These are phyloP conservation scores for Polia nebulosa DNA, from an alignment of 2,888 invertebrate species.

Conservation along the genomic window DNA sequence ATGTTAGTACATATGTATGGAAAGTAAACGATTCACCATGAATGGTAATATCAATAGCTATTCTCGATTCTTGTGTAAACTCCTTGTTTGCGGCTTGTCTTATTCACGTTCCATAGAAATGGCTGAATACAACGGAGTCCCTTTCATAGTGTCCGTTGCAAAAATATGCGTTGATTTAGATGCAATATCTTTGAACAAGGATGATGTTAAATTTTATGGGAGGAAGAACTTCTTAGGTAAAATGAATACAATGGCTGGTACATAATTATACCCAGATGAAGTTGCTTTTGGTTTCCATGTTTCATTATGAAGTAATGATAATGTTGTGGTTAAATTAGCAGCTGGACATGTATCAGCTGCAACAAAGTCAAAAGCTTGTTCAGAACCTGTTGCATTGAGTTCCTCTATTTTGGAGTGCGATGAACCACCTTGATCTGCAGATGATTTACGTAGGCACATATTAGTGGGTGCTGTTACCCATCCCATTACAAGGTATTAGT, in stretches of 20 bases:
- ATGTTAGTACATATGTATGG: conserved; percentile 36
- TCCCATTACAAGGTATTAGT: conserved; percentile 40
- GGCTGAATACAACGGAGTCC: conserved; percentile 51
- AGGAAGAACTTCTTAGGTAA: conserved; percentile 15
- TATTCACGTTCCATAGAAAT: conserved; percentile 64
- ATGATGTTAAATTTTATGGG: conserved; percentile 45
- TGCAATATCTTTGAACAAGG: conserved; percentile 52
- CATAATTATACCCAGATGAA: background rate
- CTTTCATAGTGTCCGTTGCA: conserved; percentile 62
- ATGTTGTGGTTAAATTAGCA: background rate
- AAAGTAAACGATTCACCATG: conserved; percentile 59
- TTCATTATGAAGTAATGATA: background rate
- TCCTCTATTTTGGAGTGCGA: conserved; percentile 9
- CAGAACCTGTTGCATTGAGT: background rate
- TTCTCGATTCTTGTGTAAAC: conserved; percentile 66
- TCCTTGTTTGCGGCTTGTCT: conserved; percentile 64
- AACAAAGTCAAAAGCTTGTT: background rate
- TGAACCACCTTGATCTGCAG: conserved; percentile 26
- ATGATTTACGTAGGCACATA: conserved; percentile 35
- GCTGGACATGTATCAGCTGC: background rate
- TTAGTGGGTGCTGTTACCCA: conserved; percentile 45
- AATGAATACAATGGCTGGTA: conserved; percentile 17
- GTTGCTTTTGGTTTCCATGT: background rate
- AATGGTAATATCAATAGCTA: conserved; percentile 68
- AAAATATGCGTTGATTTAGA: conserved; percentile 67